These are phyloP conservation scores for Enteromius trimaculatus DNA, from an alignment of 2,797 vertebrate genomes.

Conservation along the genomic window DNA sequence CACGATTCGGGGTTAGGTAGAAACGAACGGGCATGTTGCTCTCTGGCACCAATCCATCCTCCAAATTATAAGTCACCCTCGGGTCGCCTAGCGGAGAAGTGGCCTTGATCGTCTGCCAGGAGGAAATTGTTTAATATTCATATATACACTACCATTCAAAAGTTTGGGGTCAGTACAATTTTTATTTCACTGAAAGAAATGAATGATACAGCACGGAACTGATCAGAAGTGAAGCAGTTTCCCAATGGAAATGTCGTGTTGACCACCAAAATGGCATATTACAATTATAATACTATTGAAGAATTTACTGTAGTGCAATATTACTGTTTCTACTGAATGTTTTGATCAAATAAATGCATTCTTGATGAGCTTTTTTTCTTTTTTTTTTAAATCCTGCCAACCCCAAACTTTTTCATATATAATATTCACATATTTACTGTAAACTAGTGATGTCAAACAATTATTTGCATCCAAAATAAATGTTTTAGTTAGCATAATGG, in stretches of 20 bases:
- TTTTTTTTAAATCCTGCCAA: background rate
- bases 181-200: background rate
- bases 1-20: constrained; percentile 89
- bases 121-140: constrained; percentile 1
- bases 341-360: background rate
- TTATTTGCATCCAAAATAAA: too few species aligned
- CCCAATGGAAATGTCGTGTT: background rate
- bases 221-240: background rate
- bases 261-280: background rate
- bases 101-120: constrained; percentile 81
- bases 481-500: too few species aligned
- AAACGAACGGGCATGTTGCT: constrained; percentile 90
- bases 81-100: constrained; percentile 86
- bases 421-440: background rate
- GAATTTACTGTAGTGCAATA: background rate
- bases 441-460: background rate
- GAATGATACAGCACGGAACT: background rate
- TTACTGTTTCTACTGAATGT: background rate
- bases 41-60: constrained; percentile 88
- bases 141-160: background rate
- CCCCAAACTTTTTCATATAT: background rate
- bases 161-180: background rate
- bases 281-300: background rate
- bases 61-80: constrained; percentile 86
- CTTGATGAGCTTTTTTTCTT: background rate